Conservation (phyloP, 2,888 invertebrate species). For the Tipula helvola region DNA sequence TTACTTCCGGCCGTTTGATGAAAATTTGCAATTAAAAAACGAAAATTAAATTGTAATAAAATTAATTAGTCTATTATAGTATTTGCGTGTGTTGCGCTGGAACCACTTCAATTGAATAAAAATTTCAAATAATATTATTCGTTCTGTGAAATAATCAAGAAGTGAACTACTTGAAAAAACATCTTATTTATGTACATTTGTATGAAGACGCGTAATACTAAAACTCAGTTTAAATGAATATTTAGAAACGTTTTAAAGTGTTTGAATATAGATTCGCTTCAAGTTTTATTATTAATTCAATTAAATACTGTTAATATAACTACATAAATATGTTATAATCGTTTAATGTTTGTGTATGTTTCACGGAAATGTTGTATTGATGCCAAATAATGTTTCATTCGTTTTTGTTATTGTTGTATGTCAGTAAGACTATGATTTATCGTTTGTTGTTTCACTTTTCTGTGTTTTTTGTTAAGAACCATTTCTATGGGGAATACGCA, state of each 20-base stretch:
- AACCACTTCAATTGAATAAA: not conserved
- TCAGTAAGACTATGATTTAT: not conserved
- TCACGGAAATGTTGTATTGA: not conserved
- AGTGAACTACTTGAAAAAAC: not conserved
- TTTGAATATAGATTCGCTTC: not conserved
- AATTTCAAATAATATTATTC: not conserved
- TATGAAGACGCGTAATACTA: not conserved
- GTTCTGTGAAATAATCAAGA: not conserved
- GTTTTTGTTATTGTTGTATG: not conserved
- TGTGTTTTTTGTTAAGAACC: not conserved
- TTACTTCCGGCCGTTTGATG: not conserved
- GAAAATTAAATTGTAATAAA: not conserved
- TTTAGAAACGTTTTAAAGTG: not conserved
- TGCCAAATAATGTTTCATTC: not conserved
- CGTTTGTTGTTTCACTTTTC: not conserved
- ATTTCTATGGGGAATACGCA: no score
- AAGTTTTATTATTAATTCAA: not conserved
- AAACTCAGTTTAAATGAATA: not conserved
- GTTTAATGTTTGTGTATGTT: not conserved
- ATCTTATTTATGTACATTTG: not conserved
- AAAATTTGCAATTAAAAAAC: not conserved
- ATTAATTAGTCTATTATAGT: not conserved
- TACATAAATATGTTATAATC: not conserved
- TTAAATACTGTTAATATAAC: not conserved
- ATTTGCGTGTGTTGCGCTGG: not conserved